Evolutionary conservation across 2,797 vertebrate genomes (phyloP).

Genomic region (Acanthurus leucopareius): DNA sequence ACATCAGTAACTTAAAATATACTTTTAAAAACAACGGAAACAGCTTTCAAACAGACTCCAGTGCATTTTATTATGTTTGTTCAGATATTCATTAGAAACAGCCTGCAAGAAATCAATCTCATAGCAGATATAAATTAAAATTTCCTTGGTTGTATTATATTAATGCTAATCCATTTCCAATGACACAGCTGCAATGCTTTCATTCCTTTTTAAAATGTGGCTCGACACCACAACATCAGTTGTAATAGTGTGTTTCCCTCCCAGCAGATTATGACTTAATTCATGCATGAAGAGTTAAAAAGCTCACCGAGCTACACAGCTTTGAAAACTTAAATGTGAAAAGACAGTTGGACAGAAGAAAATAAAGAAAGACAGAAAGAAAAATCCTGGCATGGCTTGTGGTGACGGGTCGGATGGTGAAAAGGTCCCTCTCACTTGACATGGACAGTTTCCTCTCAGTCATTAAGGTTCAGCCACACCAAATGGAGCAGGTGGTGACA

Average conservation of each 20-base stretch:
- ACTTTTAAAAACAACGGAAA: neutral
- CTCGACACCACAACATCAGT: slow-evolving; percentile 14
- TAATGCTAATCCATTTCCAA: slow-evolving; percentile 63
- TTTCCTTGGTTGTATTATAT: slow-evolving; percentile 54
- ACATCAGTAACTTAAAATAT: neutral
- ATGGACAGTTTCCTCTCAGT: slow-evolving; percentile 41
- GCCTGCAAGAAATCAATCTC: slow-evolving; percentile 66
- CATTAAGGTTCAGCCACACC: slow-evolving; percentile 33
- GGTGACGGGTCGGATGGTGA: slow-evolving; percentile 34
- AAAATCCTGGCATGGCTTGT: slow-evolving; percentile 23
- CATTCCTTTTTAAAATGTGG: slow-evolving; percentile 64
- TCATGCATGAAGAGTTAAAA: slow-evolving; percentile 41
- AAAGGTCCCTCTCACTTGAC: slow-evolving; percentile 34
- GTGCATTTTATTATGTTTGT: slow-evolving; percentile 82
- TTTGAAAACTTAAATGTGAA: slow-evolving; percentile 23
- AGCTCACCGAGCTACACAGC: slow-evolving; percentile 52
- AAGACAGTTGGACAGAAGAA: slow-evolving; percentile 27
- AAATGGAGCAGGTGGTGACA: slow-evolving; percentile 54
- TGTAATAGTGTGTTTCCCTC: slow-evolving; percentile 32
- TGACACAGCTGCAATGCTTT: slow-evolving; percentile 49
- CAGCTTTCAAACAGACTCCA: slow-evolving; percentile 68
- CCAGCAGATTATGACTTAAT: slow-evolving; percentile 31
- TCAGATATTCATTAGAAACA: slow-evolving; percentile 76
- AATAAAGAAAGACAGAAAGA: slow-evolving; percentile 16
- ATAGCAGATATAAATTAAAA: slow-evolving; percentile 78